These are phyloP conservation scores for Ips typographus DNA, from an alignment of 1,140 invertebrate species.

Conservation along the genomic window DNA sequence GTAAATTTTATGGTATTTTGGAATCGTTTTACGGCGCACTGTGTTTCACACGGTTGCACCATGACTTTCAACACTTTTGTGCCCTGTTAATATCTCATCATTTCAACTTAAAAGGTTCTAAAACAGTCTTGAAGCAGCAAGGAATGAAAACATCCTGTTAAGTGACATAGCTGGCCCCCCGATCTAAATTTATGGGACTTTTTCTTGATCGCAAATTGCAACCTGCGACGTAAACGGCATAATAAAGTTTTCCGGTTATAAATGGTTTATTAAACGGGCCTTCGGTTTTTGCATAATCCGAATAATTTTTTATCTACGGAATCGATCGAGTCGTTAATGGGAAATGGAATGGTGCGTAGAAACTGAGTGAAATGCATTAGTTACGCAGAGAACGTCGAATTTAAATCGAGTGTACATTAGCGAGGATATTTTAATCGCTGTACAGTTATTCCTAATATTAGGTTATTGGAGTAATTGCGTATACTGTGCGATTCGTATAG, in stretches of 20 bases:
- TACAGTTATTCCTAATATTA: not conserved
- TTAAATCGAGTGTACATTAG: constrained; percentile 2
- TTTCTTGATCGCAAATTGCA: too few relatives aligned
- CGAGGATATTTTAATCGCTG: not conserved
- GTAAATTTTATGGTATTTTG: constrained; percentile 15
- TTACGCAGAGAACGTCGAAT: not conserved
- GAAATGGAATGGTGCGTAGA: constrained; percentile 6
- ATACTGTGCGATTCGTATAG: not conserved
- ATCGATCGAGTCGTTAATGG: not conserved
- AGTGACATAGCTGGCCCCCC: not conserved
- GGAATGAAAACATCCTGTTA: not conserved
- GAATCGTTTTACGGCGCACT: constrained; percentile 2
- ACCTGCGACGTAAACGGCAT: not conserved
- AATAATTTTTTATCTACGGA: constrained; percentile 1
- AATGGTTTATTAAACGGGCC: constrained; percentile 3
- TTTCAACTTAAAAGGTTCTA: not conserved
- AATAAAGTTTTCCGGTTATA: constrained; percentile 4
- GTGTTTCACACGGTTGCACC: constrained; percentile 9
- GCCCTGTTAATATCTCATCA: not conserved
- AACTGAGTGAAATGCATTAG: constrained; percentile 6
- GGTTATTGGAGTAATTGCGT: constrained; percentile 1
- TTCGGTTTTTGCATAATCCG: constrained; percentile 4
- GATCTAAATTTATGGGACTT: too few relatives aligned
- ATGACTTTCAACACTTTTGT: constrained; percentile 12
- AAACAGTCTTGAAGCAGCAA: not conserved